Conservation (phyloP, 2,113 vertebrate species). For the Narcine bancroftii region DNA sequence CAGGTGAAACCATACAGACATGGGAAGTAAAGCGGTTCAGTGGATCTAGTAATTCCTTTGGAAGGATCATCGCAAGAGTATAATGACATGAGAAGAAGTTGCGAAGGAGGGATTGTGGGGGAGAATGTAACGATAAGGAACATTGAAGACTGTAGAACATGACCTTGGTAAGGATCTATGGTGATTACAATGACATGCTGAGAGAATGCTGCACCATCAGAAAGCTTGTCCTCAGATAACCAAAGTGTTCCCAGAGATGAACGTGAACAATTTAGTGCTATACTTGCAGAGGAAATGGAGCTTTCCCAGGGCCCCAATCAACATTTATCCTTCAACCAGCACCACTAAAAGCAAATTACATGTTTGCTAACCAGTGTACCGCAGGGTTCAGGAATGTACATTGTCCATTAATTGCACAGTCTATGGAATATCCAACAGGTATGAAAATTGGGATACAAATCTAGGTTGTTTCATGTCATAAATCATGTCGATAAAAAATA, state of each 20-base stretch:
- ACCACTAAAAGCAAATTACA: neutral
- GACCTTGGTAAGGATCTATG: neutral
- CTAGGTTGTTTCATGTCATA: neutral
- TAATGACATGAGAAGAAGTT: neutral
- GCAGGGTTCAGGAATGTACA: too few relatives aligned
- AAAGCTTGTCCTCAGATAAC: neutral
- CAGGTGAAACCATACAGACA: neutral
- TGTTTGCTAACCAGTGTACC: neutral
- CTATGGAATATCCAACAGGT: neutral
- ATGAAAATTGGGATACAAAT: neutral
- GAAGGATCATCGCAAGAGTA: neutral
- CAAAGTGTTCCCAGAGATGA: neutral
- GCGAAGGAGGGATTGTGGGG: neutral
- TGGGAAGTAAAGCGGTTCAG: neutral
- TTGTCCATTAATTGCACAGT: neutral
- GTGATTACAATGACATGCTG: neutral
- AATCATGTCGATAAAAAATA: too few relatives aligned
- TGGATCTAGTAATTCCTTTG: neutral
- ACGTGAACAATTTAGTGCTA: neutral
- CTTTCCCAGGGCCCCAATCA: neutral
- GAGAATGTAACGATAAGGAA: neutral
- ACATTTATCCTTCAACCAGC: neutral
- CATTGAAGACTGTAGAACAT: neutral
- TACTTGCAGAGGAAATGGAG: neutral
- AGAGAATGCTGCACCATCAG: neutral